Percentiles rank a stretch among this genome's conserved stretches.
Conservation (phyloP, 2,888 invertebrate genomes). For the Spodoptera littoralis region DNA sequence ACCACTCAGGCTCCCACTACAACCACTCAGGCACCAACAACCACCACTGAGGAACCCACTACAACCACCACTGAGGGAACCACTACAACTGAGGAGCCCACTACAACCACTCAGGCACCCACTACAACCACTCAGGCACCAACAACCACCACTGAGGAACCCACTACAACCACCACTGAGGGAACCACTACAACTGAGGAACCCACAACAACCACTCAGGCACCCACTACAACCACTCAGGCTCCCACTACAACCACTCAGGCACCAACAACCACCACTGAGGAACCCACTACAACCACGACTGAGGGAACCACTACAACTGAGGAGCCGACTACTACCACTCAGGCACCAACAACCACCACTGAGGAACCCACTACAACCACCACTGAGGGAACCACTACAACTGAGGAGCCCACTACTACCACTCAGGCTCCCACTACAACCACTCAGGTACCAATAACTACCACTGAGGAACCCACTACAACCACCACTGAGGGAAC, state of each 20-base stretch:
- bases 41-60: no score
- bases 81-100: background rate
- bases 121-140: background rate
- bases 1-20: no score
- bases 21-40: no score
- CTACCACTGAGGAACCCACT: no score
- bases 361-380: conserved; percentile 5
- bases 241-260: no score
- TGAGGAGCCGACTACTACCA: background rate
- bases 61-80: conserved; percentile 14
- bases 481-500: background rate
- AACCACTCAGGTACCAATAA: background rate
- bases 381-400: conserved; percentile 10
- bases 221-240: background rate
- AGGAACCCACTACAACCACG: conserved; percentile 14
- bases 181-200: background rate
- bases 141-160: background rate
- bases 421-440: conserved; percentile 15
- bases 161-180: background rate
- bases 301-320: conserved; percentile 7
- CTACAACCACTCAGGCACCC: background rate
- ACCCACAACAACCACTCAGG: conserved; percentile 1
- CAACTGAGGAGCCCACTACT: background rate
- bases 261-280: background rate
- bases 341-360: conserved; percentile 4